phyloP scores from a whole-genome alignment of 1,140 invertebrate genomes.

The Panagrolaimus sp. region DNA sequence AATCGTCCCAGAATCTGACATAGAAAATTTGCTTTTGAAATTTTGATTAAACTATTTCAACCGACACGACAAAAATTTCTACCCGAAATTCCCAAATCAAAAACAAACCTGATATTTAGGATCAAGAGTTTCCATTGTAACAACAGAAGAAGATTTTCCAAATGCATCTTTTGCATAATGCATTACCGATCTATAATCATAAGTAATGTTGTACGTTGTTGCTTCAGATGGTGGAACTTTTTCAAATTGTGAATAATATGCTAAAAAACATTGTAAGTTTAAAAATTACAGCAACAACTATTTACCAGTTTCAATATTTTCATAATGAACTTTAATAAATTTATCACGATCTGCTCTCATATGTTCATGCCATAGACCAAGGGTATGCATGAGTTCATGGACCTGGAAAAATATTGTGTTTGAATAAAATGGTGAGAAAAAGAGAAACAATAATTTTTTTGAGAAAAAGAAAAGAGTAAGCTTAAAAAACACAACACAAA shows the following conservation, averaged over 20 bases:
- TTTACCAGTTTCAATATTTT: constrained; percentile 51
- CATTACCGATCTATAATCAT: constrained; percentile 53
- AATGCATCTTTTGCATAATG: constrained; percentile 52
- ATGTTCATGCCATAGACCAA: constrained; percentile 29
- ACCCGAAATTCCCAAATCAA: background rate
- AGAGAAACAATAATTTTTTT: too few relatives aligned
- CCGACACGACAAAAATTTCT: too few relatives aligned
- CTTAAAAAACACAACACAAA: too few relatives aligned
- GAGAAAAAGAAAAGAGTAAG: too few relatives aligned
- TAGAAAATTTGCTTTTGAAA: too few relatives aligned
- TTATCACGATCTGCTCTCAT: constrained; percentile 52
- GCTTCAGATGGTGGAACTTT: constrained; percentile 42
- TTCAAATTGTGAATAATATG: constrained; percentile 48
- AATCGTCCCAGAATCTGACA: too few relatives aligned
- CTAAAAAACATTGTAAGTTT: constrained; percentile 33
- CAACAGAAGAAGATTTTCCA: constrained; percentile 22
- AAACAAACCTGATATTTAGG: background rate
- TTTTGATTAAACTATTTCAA: too few relatives aligned
- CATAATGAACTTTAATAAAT: constrained; percentile 50
- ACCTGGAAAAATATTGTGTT: constrained; percentile 12
- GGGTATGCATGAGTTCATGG: constrained; percentile 32
- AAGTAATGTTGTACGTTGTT: constrained; percentile 46
- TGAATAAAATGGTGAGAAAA: too few relatives aligned
- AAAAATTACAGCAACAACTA: background rate
- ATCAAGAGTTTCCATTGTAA: constrained; percentile 17